Evolutionary conservation across 2,113 vertebrate genomes (phyloP), one percentile per base, ranked within the genome.

Genomic region (Tyto alba): DNA sequence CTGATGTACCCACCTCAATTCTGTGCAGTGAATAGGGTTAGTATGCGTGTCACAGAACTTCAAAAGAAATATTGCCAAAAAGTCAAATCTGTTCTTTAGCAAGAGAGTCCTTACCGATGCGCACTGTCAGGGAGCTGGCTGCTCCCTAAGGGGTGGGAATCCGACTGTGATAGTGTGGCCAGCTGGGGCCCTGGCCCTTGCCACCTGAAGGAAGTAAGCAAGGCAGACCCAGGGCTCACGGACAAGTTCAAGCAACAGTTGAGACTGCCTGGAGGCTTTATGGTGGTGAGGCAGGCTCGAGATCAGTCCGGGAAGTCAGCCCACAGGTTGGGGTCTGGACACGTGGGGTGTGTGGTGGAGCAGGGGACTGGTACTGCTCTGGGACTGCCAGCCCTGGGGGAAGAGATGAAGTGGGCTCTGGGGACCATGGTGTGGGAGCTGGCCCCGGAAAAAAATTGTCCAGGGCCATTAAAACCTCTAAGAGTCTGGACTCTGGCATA

Each of bases 141-240:
- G 41, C 36, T 89, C 36, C n/a, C 5, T 30, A 16, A 38, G 22
- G 22, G 3, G 1, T 50, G 34, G 36, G 56, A 64, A 88, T 11
- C 41, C 6, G 4, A n/a, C 9, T 1, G 0, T 43, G 36, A 38
- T 13, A 25, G 5, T 19, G 14, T 16, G 25, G 32, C 13, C 50
- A 68, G 11, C 2, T 0, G 0, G 43, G 11, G 26, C 21, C 36
- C 11, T 34, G 25, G 18, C 38, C 30, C 38, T 79, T 69, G 38
- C 36, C 34, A 69, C 26, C 10, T 14, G 4, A 43, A 75, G 47
- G n/a, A 86, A 62, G 17, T 15, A 89, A 72, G 32, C 6, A 9
- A 22, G 57, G 19, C 25, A 83, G n/a, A 57, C 4, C 23, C 43
- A 34, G 47, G 72, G 43, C 23, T 55, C 19, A 7, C 1, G 6